Conservation (phyloP, 2,888 invertebrate species). For the Meghimatium bilineatum region DNA sequence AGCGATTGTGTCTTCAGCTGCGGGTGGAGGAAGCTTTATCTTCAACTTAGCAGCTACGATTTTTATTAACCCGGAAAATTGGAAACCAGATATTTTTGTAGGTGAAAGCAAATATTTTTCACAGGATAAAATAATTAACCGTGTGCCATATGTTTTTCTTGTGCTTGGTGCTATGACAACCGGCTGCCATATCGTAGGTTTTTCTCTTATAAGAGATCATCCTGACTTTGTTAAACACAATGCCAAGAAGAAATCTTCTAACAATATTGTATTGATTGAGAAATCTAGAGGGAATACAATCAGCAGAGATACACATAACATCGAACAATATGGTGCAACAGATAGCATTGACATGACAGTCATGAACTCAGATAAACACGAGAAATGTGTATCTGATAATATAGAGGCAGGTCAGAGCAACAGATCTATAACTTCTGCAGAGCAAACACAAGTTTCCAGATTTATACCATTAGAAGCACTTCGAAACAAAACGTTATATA, state of each 20-base stretch:
- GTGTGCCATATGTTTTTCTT: conserved; percentile 18
- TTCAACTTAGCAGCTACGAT: conserved; percentile 1
- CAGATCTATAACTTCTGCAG: neutral
- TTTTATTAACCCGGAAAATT: conserved; percentile 18
- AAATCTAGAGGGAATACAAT: neutral
- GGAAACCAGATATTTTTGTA: neutral
- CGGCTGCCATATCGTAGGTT: neutral
- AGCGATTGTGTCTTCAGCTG: neutral
- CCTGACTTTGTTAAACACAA: neutral
- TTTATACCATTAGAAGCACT: neutral
- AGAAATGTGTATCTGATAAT: neutral
- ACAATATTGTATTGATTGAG: neutral
- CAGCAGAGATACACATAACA: neutral
- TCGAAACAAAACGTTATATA: neutral
- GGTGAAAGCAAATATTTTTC: conserved; percentile 23
- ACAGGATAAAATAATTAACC: neutral
- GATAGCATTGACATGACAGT: neutral
- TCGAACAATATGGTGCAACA: neutral
- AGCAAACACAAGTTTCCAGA: neutral
- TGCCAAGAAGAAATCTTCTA: neutral
- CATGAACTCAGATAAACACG: neutral
- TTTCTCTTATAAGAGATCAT: conserved; percentile 14
- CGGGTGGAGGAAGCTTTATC: conserved; percentile 21
- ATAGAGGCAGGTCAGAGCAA: neutral
- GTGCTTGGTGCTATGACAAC: neutral